Conservation (phyloP, 2,888 invertebrate genomes). For the Lumbricus terrestris region DNA sequence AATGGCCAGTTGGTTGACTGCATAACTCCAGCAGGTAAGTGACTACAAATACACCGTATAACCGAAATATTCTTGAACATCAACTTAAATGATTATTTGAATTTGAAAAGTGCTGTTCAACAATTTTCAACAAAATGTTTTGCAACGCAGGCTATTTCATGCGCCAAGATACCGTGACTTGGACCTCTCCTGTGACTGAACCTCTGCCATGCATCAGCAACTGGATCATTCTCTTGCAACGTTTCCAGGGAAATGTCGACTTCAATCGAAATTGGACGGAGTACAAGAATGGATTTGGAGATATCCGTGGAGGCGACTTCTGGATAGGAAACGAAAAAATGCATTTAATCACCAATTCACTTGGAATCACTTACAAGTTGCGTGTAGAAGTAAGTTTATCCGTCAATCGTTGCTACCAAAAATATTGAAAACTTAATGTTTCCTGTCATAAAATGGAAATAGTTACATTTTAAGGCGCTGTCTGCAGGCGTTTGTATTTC, state of each 20-base stretch:
- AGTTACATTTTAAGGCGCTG: too few species aligned
- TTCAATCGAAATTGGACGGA: neutral
- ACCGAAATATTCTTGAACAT: neutral
- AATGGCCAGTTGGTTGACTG: too few species aligned
- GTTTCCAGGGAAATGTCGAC: neutral
- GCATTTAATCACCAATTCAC: neutral
- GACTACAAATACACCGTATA: too few species aligned
- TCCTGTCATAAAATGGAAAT: too few species aligned
- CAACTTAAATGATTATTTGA: too few species aligned
- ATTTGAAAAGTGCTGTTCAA: too few species aligned
- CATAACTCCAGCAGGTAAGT: too few species aligned
- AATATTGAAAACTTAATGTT: too few species aligned
- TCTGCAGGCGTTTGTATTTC: too few species aligned
- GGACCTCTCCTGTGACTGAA: neutral
- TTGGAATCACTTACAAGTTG: neutral
- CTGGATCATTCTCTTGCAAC: neutral
- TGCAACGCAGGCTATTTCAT: too few species aligned
- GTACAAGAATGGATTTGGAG: neutral
- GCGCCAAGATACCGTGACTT: too few species aligned
- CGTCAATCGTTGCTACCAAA: too few species aligned
- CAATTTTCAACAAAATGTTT: neutral
- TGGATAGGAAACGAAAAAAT: neutral
- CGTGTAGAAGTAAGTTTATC: neutral
- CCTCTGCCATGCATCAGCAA: neutral
- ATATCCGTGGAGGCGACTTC: neutral